phyloP scores from a whole-genome alignment of 2,797 vertebrate genomes.

The Streptopelia turtur region DNA sequence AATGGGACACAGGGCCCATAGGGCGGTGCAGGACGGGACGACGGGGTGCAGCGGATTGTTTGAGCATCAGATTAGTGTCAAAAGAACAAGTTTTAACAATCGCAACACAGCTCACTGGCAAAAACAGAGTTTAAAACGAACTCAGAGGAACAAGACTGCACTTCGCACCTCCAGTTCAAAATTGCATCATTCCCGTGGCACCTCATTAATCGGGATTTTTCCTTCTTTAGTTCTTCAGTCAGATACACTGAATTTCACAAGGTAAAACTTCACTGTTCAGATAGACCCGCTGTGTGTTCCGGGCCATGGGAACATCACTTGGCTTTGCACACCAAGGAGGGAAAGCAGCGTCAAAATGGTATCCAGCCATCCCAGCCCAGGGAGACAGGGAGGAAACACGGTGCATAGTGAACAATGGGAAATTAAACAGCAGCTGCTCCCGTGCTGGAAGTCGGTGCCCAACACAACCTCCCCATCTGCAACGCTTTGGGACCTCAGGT shows the following conservation, averaged over 20 bases:
- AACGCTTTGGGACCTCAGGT: not conserved
- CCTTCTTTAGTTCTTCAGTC: not conserved
- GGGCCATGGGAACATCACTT: not conserved
- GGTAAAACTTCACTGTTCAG: not conserved
- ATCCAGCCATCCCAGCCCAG: not conserved
- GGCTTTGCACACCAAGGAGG: not conserved
- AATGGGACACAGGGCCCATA: constrained; percentile 49
- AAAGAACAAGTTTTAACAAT: constrained; percentile 16
- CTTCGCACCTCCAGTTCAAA: constrained; percentile 9
- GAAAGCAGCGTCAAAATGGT: constrained; percentile 50
- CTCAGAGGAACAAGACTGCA: not conserved
- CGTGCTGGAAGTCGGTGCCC: fast-evolving
- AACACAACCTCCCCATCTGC: fast-evolving
- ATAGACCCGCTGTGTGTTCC: not conserved
- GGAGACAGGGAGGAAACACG: not conserved
- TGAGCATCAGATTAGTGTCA: constrained; percentile 40
- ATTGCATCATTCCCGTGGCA: not conserved
- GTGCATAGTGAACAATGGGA: not conserved
- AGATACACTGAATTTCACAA: constrained; percentile 5
- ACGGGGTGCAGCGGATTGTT: constrained; percentile 35
- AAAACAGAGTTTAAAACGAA: constrained; percentile 23
- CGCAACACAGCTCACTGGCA: constrained; percentile 25
- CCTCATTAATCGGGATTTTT: not conserved
- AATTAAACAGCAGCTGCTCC: not conserved
- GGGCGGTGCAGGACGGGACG: constrained; percentile 8